Conservation (phyloP, 2,888 invertebrate genomes). For the Nasonovia ribisnigri region DNA sequence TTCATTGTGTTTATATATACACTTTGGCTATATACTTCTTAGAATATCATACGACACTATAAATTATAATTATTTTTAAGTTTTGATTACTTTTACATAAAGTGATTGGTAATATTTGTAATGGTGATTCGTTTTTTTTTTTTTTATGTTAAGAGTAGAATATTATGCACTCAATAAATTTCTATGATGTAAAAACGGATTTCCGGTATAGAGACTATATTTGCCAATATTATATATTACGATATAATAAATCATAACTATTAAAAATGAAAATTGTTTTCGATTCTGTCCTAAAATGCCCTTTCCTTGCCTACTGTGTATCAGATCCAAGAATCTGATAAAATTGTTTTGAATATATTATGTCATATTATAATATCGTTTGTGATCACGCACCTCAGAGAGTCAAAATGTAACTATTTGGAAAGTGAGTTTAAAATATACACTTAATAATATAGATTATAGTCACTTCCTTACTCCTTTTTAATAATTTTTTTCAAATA, state of each 20-base stretch:
- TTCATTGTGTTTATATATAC: conserved; percentile 38
- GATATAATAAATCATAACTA: conserved; percentile 57
- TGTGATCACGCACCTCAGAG: neutral
- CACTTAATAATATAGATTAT: too few species aligned
- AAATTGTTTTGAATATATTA: neutral
- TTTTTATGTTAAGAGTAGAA: conserved; percentile 54
- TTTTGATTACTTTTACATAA: conserved; percentile 41
- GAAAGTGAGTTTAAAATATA: neutral
- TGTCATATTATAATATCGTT: neutral
- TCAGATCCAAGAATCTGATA: neutral
- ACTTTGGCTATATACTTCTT: conserved; percentile 41
- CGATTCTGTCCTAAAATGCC: too few species aligned
- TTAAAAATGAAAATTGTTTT: neutral
- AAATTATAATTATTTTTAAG: conserved; percentile 53
- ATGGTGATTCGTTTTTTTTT: conserved; percentile 54
- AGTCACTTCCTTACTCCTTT: too few species aligned
- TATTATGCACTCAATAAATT: conserved; percentile 54
- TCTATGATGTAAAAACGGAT: conserved; percentile 40
- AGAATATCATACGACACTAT: conserved; percentile 34
- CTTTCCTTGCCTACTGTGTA: neutral
- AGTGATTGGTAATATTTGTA: conserved; percentile 49
- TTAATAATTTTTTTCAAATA: too few species aligned
- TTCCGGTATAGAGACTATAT: conserved; percentile 60
- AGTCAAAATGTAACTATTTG: neutral
- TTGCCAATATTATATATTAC: conserved; percentile 61